Conservation (phyloP, 2,113 vertebrate genomes). For the Clupea harengus region DNA sequence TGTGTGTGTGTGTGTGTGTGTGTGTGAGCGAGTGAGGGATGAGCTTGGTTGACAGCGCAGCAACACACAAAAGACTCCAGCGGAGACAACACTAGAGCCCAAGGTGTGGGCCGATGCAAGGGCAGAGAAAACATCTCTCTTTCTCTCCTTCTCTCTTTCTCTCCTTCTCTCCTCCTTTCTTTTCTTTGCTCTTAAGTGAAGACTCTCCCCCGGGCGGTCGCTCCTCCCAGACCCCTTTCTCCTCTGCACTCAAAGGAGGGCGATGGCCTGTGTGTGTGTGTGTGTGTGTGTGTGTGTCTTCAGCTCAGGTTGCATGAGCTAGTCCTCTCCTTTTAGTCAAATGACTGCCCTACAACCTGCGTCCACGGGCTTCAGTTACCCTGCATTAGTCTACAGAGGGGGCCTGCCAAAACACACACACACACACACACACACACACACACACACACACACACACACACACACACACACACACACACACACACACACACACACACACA, state of each 20-base stretch:
- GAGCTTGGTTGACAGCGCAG: neutral
- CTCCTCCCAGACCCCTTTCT: conserved; percentile 53
- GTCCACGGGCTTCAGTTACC: conserved; percentile 12
- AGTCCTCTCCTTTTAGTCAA: conserved; percentile 26
- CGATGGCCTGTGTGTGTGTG: conserved; percentile 6
- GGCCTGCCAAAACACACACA: neutral
- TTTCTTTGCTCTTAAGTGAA: conserved; percentile 26
- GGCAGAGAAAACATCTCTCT: neutral
- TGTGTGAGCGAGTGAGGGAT: neutral
- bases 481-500: neutral
- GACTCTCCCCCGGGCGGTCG: conserved; percentile 39
- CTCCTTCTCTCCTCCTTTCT: neutral
- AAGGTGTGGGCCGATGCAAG: neutral
- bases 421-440: neutral
- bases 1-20: neutral
- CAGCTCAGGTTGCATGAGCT: conserved; percentile 50
- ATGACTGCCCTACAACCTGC: conserved; percentile 23
- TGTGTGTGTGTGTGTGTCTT: neutral
- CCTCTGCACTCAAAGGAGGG: conserved; percentile 36
- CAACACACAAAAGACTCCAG: neutral
- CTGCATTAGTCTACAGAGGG: neutral
- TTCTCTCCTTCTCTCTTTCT: neutral
- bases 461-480: no score
- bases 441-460: neutral
- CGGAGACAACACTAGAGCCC: neutral